Percentiles rank a stretch among this genome's conserved stretches.
phyloP scores from a whole-genome alignment of 2,797 vertebrate species.

The Catharus ustulatus region DNA sequence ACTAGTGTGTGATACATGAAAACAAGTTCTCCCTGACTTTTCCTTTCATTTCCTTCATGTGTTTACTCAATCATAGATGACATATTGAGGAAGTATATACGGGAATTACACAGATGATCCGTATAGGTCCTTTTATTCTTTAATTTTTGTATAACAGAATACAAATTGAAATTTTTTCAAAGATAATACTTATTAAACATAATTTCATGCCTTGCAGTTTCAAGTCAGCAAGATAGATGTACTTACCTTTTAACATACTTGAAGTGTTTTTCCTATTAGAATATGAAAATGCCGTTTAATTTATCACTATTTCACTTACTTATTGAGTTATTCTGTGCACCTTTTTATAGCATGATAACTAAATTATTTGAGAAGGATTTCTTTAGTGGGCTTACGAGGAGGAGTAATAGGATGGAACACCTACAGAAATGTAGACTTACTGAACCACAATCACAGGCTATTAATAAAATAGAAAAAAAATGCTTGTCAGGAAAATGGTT shows the following conservation, averaged over 20 bases:
- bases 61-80: not conserved
- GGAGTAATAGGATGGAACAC: not conserved
- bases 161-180: not conserved
- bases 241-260: not conserved
- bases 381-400: not conserved
- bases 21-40: not conserved
- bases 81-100: not conserved
- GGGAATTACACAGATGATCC: not conserved
- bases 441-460: not conserved
- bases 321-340: not conserved
- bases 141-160: not conserved
- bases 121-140: not conserved
- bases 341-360: not conserved
- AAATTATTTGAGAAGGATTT: not conserved
- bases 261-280: not conserved
- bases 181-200: not conserved
- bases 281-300: not conserved
- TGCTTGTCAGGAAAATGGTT: not conserved
- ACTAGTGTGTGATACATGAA: not conserved
- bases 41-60: not conserved
- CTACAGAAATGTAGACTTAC: not conserved
- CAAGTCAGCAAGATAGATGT: not conserved
- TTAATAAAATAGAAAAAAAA: not conserved
- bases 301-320: not conserved
- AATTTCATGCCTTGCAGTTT: not conserved